These are phyloP conservation scores for Diploscapter pachys DNA, from an alignment of 1,140 invertebrate species.

Conservation along the genomic window DNA sequence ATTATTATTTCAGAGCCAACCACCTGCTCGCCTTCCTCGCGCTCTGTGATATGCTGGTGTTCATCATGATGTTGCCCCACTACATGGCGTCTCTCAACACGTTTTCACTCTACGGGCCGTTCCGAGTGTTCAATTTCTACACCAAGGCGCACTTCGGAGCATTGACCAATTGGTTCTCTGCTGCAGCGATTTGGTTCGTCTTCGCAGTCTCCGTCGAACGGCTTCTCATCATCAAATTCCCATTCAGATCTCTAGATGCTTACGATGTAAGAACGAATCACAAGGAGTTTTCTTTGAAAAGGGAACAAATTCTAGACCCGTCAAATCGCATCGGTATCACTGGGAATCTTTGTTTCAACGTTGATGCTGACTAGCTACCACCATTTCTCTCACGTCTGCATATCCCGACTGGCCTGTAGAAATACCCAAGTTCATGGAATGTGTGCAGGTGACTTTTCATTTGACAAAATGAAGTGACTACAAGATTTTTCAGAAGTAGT, in stretches of 20 bases:
- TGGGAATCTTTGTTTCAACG: constrained; percentile 14
- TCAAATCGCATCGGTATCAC: constrained; percentile 18
- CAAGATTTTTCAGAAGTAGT: too few species aligned
- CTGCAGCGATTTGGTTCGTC: constrained; percentile 32
- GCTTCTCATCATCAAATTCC: constrained; percentile 35
- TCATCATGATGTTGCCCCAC: constrained; percentile 32
- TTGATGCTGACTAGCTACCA: constrained; percentile 26
- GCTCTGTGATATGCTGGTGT: constrained; percentile 28
- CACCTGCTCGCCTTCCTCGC: constrained; percentile 26
- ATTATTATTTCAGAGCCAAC: constrained; percentile 22
- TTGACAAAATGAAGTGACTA: too few species aligned
- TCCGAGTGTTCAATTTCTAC: constrained; percentile 28
- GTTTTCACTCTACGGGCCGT: not conserved
- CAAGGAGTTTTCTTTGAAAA: not conserved
- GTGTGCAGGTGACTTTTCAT: not conserved
- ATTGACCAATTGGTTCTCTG: constrained; percentile 32
- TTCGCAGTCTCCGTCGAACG: constrained; percentile 31
- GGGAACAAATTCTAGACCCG: constrained; percentile 4
- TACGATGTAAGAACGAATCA: constrained; percentile 16
- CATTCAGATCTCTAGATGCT: constrained; percentile 30
- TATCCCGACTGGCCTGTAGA: constrained; percentile 19
- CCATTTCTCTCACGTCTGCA: constrained; percentile 24
- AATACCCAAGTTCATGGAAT: constrained; percentile 15
- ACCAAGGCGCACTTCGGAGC: constrained; percentile 29
- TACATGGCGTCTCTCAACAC: constrained; percentile 20